Percentiles rank a stretch among this genome's conserved stretches.
Conservation (phyloP, 2,113 vertebrate species). For the Petroica traversi region DNA sequence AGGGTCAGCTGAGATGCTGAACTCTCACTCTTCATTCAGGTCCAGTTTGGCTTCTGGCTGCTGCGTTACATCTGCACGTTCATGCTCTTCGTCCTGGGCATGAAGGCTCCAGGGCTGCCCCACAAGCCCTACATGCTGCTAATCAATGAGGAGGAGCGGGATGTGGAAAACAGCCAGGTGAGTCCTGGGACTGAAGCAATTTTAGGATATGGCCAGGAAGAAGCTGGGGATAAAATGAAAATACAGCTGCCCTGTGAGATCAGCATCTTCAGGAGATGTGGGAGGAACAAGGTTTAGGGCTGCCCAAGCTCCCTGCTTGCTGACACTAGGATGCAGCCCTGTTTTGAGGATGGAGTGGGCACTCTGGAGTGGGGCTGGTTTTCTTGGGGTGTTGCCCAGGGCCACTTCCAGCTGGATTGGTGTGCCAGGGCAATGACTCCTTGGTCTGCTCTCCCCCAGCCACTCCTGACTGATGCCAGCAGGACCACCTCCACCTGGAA, state of each 20-base stretch:
- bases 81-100: slow-evolving; percentile 85
- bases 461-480: slow-evolving; percentile 59
- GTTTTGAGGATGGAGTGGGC: neutral
- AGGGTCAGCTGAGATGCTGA: neutral
- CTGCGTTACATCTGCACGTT: slow-evolving; percentile 82
- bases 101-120: slow-evolving; percentile 90
- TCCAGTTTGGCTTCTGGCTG: slow-evolving; percentile 86
- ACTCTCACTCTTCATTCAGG: slow-evolving; percentile 50
- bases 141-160: slow-evolving; percentile 89
- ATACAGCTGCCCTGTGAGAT: neutral
- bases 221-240: neutral
- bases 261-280: neutral
- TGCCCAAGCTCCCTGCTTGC: neutral
- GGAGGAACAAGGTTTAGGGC: neutral
- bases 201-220: neutral
- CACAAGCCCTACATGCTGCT: slow-evolving; percentile 85
- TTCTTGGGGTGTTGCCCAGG: neutral
- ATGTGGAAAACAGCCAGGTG: slow-evolving; percentile 84
- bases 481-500: slow-evolving; percentile 85
- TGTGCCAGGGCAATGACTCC: neutral
- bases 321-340: neutral
- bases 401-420: neutral
- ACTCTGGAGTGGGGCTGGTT: neutral
- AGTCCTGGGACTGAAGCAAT: neutral
- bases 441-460: neutral